Percentiles rank a stretch among this genome's conserved stretches.
These are phyloP conservation scores for Drosophila aff. DNA, from an alignment of 1,140 invertebrate genomes.

Conservation along the genomic window DNA sequence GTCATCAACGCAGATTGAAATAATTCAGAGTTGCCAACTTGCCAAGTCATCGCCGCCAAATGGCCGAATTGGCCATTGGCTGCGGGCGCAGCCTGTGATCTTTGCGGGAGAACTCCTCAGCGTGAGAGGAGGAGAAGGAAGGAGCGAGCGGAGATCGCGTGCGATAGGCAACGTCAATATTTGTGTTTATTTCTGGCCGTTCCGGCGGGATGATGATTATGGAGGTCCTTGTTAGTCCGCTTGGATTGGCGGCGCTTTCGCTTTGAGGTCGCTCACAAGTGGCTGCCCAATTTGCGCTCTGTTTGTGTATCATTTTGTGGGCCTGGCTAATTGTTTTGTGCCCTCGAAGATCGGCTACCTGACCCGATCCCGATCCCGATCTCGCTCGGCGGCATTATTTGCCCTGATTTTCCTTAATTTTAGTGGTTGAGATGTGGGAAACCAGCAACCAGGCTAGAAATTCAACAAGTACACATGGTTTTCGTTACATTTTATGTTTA, in stretches of 20 bases:
- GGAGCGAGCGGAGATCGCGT: constrained; percentile 67
- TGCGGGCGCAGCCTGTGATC: constrained; percentile 32
- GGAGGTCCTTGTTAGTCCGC: constrained; percentile 69
- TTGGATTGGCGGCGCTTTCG: constrained; percentile 46
- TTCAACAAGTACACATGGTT: constrained; percentile 45
- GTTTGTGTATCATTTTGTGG: constrained; percentile 73
- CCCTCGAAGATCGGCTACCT: constrained; percentile 58
- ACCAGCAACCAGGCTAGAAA: constrained; percentile 52
- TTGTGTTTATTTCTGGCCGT: constrained; percentile 67
- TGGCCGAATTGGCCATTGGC: constrained; percentile 57
- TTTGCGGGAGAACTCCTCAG: constrained; percentile 2
- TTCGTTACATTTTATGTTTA: constrained; percentile 15
- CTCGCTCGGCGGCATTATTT: constrained; percentile 38
- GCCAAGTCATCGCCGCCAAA: constrained; percentile 64
- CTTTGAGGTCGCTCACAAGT: constrained; percentile 69
- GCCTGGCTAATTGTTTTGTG: constrained; percentile 73
- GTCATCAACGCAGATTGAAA: constrained; percentile 80
- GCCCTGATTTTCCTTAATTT: constrained; percentile 25
- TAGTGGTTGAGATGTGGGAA: constrained; percentile 58
- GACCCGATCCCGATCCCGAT: constrained; percentile 15
- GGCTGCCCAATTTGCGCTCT: constrained; percentile 75
- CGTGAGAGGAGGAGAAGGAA: constrained; percentile 2
- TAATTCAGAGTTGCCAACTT: constrained; percentile 67
- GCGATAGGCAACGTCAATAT: constrained; percentile 84
- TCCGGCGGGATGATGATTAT: constrained; percentile 49